Base-by-base conservation (phyloP, 1,140 invertebrate species). In the Chelonus insularis region DNA sequence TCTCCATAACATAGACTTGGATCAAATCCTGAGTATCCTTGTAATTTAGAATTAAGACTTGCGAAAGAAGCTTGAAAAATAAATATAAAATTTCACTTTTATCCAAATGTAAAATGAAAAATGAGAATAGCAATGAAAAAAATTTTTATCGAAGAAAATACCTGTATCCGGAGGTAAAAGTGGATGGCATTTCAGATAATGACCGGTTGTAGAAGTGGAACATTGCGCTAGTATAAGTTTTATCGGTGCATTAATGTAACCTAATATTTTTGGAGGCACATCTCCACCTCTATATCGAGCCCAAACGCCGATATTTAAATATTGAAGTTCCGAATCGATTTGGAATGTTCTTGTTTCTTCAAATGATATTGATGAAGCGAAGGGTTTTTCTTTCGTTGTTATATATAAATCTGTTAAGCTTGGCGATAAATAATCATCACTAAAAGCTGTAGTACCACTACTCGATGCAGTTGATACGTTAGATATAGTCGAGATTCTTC, bases 1-100 rank as follows among this genome's bases (percentile, higher is more conserved):
- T 96, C 94, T 1, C 95, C 95, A 72, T 92, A 95, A 75, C 94
- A 97, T 7, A 96, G 84, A 25, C 88, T 88, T 2, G 91, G 89
- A 76, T 96, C 93, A 77, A 96, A 97, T 8, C 95, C 95, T 0
- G 92, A 91, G 80, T 80, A 82, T 23, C 75, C 80, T 63, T 78
- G 76, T 1, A 80, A 52, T 67, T 78, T 82, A 54, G 71, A 69
- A 51, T 68, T 72, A 8, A 73, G 67, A 89, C 91, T 23, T 79
- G 84, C 34, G 86, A 84, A 63, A 90, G 82, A 47, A 86, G 85
- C 88, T 90, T 29, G 25, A 29, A 29, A 4, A 4, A 29, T 29
- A 6, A 55, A 57, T 34, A 56, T 36, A 25, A 47, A 20, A 36
- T 41, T 54, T 58, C 3, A 4, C 34, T 37, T 18, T 6, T 12